A percentile compares a stretch with the other conserved stretches of the same genome.
Conservation (phyloP, 2,113 vertebrate genomes). For the Dipodomys spectabilis region DNA sequence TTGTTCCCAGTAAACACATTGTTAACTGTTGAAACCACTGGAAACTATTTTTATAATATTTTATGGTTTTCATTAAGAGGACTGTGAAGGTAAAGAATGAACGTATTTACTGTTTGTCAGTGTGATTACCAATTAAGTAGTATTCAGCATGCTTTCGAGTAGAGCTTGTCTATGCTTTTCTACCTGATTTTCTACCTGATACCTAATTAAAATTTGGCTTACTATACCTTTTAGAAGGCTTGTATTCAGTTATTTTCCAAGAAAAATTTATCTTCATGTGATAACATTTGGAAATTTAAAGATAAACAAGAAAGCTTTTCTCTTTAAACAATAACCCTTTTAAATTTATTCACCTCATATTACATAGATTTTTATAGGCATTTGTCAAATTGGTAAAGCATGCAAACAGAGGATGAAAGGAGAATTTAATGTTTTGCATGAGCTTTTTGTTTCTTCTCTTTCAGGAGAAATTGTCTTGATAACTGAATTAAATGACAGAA, state of each 20-base stretch:
- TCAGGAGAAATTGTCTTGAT: background rate
- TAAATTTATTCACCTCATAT: slow-evolving; percentile 37
- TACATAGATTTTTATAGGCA: slow-evolving; percentile 53
- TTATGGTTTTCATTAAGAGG: background rate
- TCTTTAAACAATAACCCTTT: slow-evolving; percentile 49
- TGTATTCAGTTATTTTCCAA: slow-evolving; percentile 33
- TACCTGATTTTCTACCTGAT: background rate
- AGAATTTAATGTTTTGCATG: background rate
- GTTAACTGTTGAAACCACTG: background rate
- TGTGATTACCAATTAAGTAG: background rate
- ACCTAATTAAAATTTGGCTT: slow-evolving; percentile 10
- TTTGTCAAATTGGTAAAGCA: slow-evolving; percentile 43
- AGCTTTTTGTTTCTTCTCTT: background rate
- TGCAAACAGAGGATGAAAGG: slow-evolving; percentile 2
- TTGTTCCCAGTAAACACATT: background rate
- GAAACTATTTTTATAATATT: background rate
- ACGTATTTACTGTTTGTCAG: rapidly evolving
- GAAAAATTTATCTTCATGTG: background rate
- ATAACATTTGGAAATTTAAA: slow-evolving; percentile 48
- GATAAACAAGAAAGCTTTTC: slow-evolving; percentile 29
- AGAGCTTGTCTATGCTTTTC: background rate
- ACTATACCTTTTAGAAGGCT: background rate
- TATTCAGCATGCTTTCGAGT: background rate
- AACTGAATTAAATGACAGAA: background rate
- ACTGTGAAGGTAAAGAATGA: background rate